These are phyloP conservation scores for Isotomurus palustris DNA, from an alignment of 2,888 invertebrate genomes.

Conservation along the genomic window DNA sequence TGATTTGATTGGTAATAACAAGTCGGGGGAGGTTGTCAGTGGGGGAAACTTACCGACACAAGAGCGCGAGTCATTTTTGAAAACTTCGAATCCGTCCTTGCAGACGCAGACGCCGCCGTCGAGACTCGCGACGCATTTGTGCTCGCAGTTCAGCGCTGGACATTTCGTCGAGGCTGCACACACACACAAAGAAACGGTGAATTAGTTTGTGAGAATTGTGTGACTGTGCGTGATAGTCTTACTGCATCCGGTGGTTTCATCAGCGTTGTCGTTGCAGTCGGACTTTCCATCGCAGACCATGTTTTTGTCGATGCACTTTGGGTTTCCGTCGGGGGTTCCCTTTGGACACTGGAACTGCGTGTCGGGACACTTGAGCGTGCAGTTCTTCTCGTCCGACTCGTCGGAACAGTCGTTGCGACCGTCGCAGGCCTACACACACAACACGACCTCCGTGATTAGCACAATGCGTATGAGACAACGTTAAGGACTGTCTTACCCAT, in stretches of 20 bases:
- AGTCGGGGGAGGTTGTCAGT: too few species aligned
- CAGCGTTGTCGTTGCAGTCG: constrained; percentile 87
- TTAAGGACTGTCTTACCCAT: not conserved
- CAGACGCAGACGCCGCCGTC: constrained; percentile 88
- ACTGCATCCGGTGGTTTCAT: constrained; percentile 86
- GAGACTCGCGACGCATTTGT: constrained; percentile 85
- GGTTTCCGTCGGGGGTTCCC: constrained; percentile 58
- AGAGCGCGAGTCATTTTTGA: constrained; percentile 70
- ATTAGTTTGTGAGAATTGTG: constrained; percentile 1
- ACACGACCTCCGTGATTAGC: not conserved
- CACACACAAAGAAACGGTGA: constrained; percentile 2
- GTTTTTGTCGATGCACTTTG: constrained; percentile 80
- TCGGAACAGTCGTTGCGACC: constrained; percentile 74
- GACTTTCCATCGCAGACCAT: constrained; percentile 85
- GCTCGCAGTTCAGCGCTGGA: constrained; percentile 77
- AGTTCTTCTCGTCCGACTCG: constrained; percentile 56
- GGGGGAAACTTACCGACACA: constrained; percentile 70
- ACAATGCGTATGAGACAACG: not conserved
- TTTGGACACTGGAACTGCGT: constrained; percentile 43
- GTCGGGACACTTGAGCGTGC: constrained; percentile 71
- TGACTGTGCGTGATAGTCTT: constrained; percentile 52
- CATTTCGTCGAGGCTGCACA: constrained; percentile 69
- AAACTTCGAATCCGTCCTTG: constrained; percentile 73
- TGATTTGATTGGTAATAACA: too few species aligned
- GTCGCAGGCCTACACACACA: constrained; percentile 16